Percentiles rank a stretch among this genome's conserved stretches.
Evolutionary conservation across 2,888 invertebrate genomes (phyloP).

Genomic region (Nomada ferruginata): DNA sequence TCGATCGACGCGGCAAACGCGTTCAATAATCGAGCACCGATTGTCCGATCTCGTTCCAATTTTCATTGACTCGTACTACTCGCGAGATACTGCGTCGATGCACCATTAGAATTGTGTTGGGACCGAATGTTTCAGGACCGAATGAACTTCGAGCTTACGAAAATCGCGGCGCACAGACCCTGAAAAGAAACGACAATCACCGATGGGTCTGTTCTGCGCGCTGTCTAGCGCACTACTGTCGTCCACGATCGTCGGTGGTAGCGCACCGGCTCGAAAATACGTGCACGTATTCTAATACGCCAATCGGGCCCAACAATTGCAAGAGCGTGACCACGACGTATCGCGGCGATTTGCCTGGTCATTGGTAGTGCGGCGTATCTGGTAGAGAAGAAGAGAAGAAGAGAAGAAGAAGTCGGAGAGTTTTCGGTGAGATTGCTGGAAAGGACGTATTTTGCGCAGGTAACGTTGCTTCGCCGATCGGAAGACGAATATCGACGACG

Average conservation of each 20-base stretch:
- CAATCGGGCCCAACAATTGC: slow-evolving; percentile 52
- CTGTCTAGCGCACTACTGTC: slow-evolving; percentile 77
- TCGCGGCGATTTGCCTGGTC: slow-evolving; percentile 39
- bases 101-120: background rate
- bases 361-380: slow-evolving; percentile 22
- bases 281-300: slow-evolving; percentile 68
- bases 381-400: slow-evolving; percentile 15
- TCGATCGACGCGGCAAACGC: too few species aligned
- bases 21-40: too few species aligned
- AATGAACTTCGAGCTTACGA: background rate
- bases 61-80: too few species aligned
- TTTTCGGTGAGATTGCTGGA: slow-evolving; percentile 8
- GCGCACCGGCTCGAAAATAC: slow-evolving; percentile 66
- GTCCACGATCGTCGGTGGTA: slow-evolving; percentile 61
- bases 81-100: too few species aligned
- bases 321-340: slow-evolving; percentile 43
- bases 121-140: background rate
- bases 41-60: too few species aligned
- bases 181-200: slow-evolving; percentile 15
- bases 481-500: too few species aligned
- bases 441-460: background rate
- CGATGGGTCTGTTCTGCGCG: slow-evolving; percentile 71
- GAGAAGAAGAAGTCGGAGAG: background rate
- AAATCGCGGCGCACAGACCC: slow-evolving; percentile 25
- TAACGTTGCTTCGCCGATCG: too few species aligned